Evolutionary conservation across 2,113 vertebrate species (phyloP), one percentile per base, ranked within the genome.

Genomic region (Lethenteron camtschaticum): DNA sequence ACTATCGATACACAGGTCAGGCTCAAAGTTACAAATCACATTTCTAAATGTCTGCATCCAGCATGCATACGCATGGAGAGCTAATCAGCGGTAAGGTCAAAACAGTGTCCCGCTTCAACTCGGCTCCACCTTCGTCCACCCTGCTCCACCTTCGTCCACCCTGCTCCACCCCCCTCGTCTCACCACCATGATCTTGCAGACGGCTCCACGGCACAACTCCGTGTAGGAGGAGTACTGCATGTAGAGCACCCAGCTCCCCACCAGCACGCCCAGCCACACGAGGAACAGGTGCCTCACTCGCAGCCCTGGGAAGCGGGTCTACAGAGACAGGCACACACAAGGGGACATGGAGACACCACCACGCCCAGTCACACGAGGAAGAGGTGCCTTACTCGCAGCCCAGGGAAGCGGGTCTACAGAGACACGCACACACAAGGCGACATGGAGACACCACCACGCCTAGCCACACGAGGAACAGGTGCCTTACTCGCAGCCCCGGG

Each of bases 201-300:
- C 76, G 12, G 88, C 88, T 11, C 91, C 94, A 0, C 89, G 82
- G 79, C 94, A 95, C 71, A 95, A 85, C 71, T 95, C 92, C 0
- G 86, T 83, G 75, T 96, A 94, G 55, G 90, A 89, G 0, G 89
- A 83, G 69, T 96, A 99, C 73, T 87, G 90, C 81, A 87, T 83
- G 76, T 99, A 99, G 16, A 86, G 75, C 74, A 90, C 80, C 94
- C 94, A 99, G 83, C 92, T 89, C 80, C 86, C 81, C 73, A 84
- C 82, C 41, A 91, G 82, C 76, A 95, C 75, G 71, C 85, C 84
- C 79, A 96, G 82, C 90, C 92, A 99, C 56, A 82, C 81, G 79
- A 96, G 81, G 75, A 94, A 82, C 69, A 89, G 83, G 70, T 87
- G 96, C 73, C 88, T 91, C 80, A 94, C 85, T 79, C 91, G 89